phyloP scores from a whole-genome alignment of 2,797 vertebrate species.

The Limnodromus scolopaceus region DNA sequence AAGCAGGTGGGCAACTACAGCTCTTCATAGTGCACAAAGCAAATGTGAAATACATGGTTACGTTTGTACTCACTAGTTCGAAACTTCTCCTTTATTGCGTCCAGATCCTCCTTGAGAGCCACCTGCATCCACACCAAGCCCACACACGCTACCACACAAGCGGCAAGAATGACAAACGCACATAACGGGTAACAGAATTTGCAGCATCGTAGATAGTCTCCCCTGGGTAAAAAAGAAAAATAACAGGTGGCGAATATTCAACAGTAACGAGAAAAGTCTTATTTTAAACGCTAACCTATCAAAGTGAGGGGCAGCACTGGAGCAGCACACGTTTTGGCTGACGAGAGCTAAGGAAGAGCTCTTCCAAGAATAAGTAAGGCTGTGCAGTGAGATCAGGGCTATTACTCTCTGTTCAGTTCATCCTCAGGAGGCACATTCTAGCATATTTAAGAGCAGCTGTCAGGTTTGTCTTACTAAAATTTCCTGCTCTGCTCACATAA shows the following conservation, averaged over 20 bases:
- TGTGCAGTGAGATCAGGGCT: neutral
- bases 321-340: neutral
- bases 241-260: neutral
- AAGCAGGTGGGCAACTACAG: neutral
- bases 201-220: constrained; percentile 91
- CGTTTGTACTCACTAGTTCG: constrained; percentile 85
- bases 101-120: constrained; percentile 94
- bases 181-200: constrained; percentile 93
- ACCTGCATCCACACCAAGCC: constrained; percentile 99
- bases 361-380: neutral
- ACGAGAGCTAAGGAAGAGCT: neutral
- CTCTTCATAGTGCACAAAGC: neutral
- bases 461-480: neutral
- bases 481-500: neutral
- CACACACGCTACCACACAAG: constrained; percentile 92
- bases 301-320: fast-evolving
- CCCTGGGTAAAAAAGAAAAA: constrained; percentile 74
- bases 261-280: neutral
- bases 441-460: neutral
- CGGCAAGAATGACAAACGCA: constrained; percentile 91
- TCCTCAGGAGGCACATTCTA: neutral
- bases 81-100: constrained; percentile 92
- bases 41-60: fast-evolving
- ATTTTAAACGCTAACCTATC: neutral
- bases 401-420: neutral